phyloP scores from a whole-genome alignment of 2,797 vertebrate genomes.

The Lithobates sylvaticus region DNA sequence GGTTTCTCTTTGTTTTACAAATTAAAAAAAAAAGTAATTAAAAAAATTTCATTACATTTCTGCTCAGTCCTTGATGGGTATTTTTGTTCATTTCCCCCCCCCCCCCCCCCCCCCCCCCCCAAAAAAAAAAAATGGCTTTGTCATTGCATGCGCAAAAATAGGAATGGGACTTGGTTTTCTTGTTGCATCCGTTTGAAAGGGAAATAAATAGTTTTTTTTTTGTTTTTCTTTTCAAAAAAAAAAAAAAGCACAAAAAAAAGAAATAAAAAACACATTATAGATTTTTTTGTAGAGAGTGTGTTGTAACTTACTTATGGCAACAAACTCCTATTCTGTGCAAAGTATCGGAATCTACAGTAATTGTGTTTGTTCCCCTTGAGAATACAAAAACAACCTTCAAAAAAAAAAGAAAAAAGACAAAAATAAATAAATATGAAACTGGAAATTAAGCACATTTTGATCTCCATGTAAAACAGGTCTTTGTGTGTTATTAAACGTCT shows the following conservation, averaged over 20 bases:
- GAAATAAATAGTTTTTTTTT: slow-evolving; percentile 5
- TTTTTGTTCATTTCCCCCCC: slow-evolving; percentile 30
- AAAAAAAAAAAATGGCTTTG: slow-evolving; percentile 48
- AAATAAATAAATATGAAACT: slow-evolving; percentile 64
- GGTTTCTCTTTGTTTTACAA: slow-evolving; percentile 29
- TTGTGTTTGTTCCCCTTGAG: slow-evolving; percentile 89
- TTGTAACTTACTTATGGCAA: slow-evolving; percentile 63
- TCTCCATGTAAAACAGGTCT: slow-evolving; percentile 73
- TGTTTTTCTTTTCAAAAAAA: not conserved
- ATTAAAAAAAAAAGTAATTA: slow-evolving; percentile 14
- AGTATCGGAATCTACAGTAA: slow-evolving; percentile 86
- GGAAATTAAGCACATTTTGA: slow-evolving; percentile 58
- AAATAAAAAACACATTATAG: not conserved
- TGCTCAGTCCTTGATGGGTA: slow-evolving; percentile 26
- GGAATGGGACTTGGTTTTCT: slow-evolving; percentile 44
- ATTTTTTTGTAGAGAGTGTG: slow-evolving; percentile 54
- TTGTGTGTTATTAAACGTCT: slow-evolving; percentile 57
- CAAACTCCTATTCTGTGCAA: slow-evolving; percentile 64
- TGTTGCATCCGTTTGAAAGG: slow-evolving; percentile 57
- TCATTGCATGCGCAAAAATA: slow-evolving; percentile 47
- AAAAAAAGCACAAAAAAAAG: not conserved
- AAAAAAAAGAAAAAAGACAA: slow-evolving; percentile 80
- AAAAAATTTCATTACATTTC: slow-evolving; percentile 12
- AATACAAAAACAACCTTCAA: slow-evolving; percentile 82
- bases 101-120: too few species aligned